These are phyloP conservation scores for Pithys albifrons DNA, from an alignment of 2,113 vertebrate species.

Conservation along the genomic window DNA sequence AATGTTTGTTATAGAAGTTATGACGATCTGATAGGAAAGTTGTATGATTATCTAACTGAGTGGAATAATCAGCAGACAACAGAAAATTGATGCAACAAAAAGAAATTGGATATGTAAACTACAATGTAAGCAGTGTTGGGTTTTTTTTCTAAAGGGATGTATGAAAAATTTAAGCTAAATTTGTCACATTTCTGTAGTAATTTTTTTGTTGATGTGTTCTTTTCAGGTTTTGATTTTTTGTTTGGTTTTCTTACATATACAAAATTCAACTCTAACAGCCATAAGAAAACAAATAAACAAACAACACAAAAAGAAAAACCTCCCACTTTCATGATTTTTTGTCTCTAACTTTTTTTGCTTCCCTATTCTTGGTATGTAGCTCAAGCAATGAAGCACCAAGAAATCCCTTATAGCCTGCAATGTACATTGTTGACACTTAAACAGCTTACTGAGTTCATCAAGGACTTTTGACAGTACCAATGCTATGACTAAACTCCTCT, in stretches of 20 bases:
- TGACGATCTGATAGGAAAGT: neutral
- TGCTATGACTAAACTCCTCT: neutral
- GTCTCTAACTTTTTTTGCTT: neutral
- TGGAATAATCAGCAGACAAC: neutral
- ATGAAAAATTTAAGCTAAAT: neutral
- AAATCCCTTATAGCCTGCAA: neutral
- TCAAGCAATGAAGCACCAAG: neutral
- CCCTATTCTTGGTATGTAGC: neutral
- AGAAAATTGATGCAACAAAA: neutral
- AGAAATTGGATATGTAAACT: neutral
- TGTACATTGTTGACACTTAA: neutral
- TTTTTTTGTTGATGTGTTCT: neutral
- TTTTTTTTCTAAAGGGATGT: neutral
- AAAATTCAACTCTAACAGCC: neutral
- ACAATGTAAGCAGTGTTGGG: neutral
- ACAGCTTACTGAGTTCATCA: neutral
- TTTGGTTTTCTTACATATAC: neutral
- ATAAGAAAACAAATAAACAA: neutral
- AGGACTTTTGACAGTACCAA: neutral
- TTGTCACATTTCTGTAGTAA: neutral
- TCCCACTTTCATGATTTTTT: neutral
- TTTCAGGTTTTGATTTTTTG: neutral
- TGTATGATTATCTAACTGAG: neutral
- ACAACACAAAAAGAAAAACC: neutral
- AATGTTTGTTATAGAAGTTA: neutral